Base-by-base conservation (phyloP, 2,113 vertebrate genomes). In the Suncus etruscus region DNA sequence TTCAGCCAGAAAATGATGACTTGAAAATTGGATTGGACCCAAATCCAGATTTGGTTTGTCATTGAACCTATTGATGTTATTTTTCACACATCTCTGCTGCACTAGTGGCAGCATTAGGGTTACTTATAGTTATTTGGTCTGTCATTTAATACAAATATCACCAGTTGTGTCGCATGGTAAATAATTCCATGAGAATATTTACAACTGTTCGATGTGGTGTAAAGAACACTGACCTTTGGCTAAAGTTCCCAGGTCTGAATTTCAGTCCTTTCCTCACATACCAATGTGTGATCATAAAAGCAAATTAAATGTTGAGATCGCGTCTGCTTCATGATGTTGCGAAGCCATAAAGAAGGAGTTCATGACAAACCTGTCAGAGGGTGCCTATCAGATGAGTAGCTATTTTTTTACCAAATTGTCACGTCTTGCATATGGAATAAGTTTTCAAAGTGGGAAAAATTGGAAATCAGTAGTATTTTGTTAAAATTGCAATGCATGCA, bases 11-110 rank as follows among this genome's bases (percentile, higher is more conserved):
- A 87, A 73, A 65, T 80, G 22, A 73, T 51, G 31, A 58, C 51
- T 85, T 61, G 51, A 80, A 22, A 80, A 6, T 72, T 73, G 65
- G 20, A 65, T 63, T 90, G 63, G 11, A 63, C 50, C n/a, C 15
- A 45, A 61, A 31, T 66, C 12, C 27, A n/a, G 77, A 63, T 95
- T 92, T 90, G 80, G 16, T 85, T 93, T 94, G 92, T 85, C 70
- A 95, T 47, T 63, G 78, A 32, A 29, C 61, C 8, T 91, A 61
- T 61, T 89, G 83, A 12, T 75, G 31, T 69, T 73, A 1, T 94
- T 96, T 96, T 48, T 80, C 63, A 11, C 31, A 9, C 25, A 6
- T 18, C 39, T 39, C 39, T 39, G 47, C 11, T 24, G 14, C 11
- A 11, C 27, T 39, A 20, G 29, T 45, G 81, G 70, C n/a, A 77